phyloP scores from a whole-genome alignment of 2,797 vertebrate genomes.

The Sebastes vulpes region DNA sequence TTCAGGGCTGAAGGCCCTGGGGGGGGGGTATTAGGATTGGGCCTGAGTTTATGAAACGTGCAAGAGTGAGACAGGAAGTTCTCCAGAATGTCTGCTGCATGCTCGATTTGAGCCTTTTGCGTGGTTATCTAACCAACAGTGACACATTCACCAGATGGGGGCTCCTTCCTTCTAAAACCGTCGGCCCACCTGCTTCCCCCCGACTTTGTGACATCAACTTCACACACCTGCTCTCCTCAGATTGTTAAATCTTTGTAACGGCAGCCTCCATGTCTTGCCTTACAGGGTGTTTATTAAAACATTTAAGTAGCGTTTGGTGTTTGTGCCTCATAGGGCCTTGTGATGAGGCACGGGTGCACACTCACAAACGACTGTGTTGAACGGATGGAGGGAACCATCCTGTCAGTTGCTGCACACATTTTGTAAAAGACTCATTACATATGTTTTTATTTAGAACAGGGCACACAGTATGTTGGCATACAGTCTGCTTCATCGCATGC shows the following conservation, averaged over 20 bases:
- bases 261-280: constrained; percentile 4
- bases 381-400: not conserved
- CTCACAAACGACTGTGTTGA: not conserved
- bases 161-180: not conserved
- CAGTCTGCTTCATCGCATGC: not conserved
- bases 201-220: not conserved
- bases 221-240: constrained; percentile 42
- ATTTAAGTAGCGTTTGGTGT: not conserved
- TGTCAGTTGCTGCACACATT: not conserved
- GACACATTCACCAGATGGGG: constrained; percentile 41
- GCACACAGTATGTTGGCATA: not conserved
- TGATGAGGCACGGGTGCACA: not conserved
- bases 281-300: constrained; percentile 4
- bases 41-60: not conserved
- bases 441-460: not conserved
- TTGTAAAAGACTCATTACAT: not conserved
- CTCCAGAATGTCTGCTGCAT: not conserved
- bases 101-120: not conserved
- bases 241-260: not conserved
- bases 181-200: constrained; percentile 30
- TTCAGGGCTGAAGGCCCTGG: too few species aligned
- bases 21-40: too few species aligned
- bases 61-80: not conserved
- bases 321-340: not conserved
- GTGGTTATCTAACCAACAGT: not conserved